Evolutionary conservation across 1,140 invertebrate species (phyloP).

Genomic region (Danaus melanippus): DNA sequence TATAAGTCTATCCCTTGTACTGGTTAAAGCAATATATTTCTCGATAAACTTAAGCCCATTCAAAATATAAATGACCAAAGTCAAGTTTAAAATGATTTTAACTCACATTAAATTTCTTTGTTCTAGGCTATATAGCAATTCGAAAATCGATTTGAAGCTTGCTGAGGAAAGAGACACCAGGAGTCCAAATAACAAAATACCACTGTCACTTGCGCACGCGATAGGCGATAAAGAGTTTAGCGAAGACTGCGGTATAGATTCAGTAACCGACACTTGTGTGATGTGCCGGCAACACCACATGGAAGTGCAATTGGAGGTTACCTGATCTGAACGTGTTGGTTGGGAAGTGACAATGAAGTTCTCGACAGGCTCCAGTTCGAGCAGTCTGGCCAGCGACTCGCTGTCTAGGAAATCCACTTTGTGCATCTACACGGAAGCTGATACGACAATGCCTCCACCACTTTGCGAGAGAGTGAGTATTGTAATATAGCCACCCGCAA

Average conservation of each 20-base stretch:
- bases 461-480: constrained; percentile 57
- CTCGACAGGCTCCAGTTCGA: constrained; percentile 70
- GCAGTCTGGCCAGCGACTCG: constrained; percentile 71
- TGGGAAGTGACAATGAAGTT: constrained; percentile 66
- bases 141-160: constrained; percentile 30
- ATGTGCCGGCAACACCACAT: constrained; percentile 60
- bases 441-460: constrained; percentile 38
- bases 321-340: constrained; percentile 37
- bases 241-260: constrained; percentile 14
- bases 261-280: constrained; percentile 45
- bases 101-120: constrained; percentile 19
- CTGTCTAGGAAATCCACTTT: constrained; percentile 72
- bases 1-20: no score
- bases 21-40: no score
- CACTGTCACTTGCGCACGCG: constrained; percentile 37
- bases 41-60: no score
- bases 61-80: no score
- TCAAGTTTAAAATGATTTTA: no score
- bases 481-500: not conserved
- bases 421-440: constrained; percentile 70
- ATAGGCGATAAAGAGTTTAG: constrained; percentile 22
- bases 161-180: constrained; percentile 28
- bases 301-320: constrained; percentile 56
- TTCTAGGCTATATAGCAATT: constrained; percentile 41
- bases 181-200: constrained; percentile 17